Conservation (phyloP, 1,140 invertebrate species). For the Bombyx mandarina region DNA sequence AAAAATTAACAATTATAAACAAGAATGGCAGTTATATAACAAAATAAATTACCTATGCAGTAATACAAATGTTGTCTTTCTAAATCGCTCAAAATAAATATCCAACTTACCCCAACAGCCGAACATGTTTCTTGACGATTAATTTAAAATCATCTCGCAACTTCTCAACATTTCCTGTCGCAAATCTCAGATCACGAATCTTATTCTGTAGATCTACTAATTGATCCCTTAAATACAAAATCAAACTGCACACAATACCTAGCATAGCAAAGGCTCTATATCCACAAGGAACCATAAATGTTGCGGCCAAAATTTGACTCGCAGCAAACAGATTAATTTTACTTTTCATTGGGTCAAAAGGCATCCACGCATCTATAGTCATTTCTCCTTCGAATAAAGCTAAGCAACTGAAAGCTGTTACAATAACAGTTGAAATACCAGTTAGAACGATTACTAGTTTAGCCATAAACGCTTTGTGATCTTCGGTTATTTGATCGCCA, state of each 20-base stretch:
- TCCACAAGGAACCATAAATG: slow-evolving; percentile 30
- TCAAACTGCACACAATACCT: slow-evolving; percentile 44
- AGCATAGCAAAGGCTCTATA: slow-evolving; percentile 45
- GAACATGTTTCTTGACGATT: slow-evolving; percentile 47
- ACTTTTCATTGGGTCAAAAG: slow-evolving; percentile 40
- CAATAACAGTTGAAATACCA: slow-evolving; percentile 16
- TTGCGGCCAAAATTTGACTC: slow-evolving; percentile 29
- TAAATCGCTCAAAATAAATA: neutral
- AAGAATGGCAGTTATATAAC: too few species aligned
- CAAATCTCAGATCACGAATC: slow-evolving; percentile 30
- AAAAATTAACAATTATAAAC: neutral
- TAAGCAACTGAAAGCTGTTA: slow-evolving; percentile 27
- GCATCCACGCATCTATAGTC: slow-evolving; percentile 46
- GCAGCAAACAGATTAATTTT: slow-evolving; percentile 27
- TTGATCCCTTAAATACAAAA: slow-evolving; percentile 57
- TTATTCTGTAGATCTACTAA: slow-evolving; percentile 35
- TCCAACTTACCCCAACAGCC: slow-evolving; percentile 37
- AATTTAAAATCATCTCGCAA: slow-evolving; percentile 32
- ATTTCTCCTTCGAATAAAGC: slow-evolving; percentile 38
- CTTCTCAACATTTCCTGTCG: slow-evolving; percentile 18
- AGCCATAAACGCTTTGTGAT: slow-evolving; percentile 34
- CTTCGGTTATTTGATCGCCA: slow-evolving; percentile 32
- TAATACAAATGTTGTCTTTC: too few species aligned
- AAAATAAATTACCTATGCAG: too few species aligned
- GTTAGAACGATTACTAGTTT: slow-evolving; percentile 14